Percentiles rank a stretch among this genome's conserved stretches.
Conservation (phyloP, 1,140 invertebrate genomes). For the Pseudoatta argentina region DNA sequence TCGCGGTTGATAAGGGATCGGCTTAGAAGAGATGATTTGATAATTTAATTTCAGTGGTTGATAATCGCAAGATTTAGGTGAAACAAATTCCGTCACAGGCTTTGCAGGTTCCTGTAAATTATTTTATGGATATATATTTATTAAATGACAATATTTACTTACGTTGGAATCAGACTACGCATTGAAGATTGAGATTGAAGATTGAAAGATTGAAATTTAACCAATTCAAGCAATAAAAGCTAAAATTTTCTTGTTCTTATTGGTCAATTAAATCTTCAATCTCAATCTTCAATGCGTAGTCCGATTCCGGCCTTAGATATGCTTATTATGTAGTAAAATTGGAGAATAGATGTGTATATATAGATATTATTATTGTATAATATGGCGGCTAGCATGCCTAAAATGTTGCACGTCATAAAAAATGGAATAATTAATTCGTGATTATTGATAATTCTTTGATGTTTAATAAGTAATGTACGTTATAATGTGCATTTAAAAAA, state of each 20-base stretch:
- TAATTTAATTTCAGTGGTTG: conserved; percentile 40
- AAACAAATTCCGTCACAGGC: not conserved
- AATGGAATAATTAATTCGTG: not conserved
- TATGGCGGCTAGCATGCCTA: not conserved
- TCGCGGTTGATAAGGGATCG: not conserved
- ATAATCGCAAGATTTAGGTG: not conserved
- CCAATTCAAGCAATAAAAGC: too few species aligned
- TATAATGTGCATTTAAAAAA: not conserved
- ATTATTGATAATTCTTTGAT: not conserved
- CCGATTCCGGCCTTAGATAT: too few species aligned
- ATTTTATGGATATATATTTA: not conserved
- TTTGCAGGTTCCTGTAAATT: conserved; percentile 46
- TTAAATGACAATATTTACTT: not conserved
- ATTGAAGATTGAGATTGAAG: too few species aligned
- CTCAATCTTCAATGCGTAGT: too few species aligned
- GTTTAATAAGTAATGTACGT: not conserved
- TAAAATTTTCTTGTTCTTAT: too few species aligned
- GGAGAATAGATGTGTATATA: not conserved
- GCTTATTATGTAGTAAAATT: not conserved
- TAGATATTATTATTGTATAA: not conserved
- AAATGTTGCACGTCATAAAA: not conserved
- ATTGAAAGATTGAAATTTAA: too few species aligned
- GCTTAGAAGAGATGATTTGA: not conserved
- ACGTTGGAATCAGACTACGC: too few species aligned
- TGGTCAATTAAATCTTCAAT: too few species aligned